A percentile compares a stretch with the other conserved stretches of the same genome.
These are phyloP conservation scores for Dione juno DNA, from an alignment of 2,888 invertebrate species.

Conservation along the genomic window DNA sequence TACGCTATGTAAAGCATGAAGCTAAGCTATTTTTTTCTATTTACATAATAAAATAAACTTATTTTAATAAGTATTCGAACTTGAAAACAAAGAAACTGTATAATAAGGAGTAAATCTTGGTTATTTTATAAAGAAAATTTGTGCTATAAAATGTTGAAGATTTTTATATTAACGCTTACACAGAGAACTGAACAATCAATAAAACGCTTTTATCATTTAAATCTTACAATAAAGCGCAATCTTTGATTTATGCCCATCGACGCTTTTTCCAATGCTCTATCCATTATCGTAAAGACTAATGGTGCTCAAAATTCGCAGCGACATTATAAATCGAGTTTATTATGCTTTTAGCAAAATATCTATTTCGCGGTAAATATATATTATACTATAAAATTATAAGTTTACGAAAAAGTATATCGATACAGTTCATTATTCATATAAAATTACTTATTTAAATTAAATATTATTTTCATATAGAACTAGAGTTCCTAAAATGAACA, in stretches of 20 bases:
- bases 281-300: conserved; percentile 31
- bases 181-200: not conserved
- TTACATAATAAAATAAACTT: too few species aligned
- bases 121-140: too few species aligned
- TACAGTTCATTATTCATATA: too few species aligned
- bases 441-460: too few species aligned
- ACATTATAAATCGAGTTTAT: conserved; percentile 32
- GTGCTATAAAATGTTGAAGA: not conserved
- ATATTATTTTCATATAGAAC: too few species aligned
- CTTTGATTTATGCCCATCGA: not conserved
- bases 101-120: too few species aligned
- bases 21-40: too few species aligned
- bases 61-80: not conserved
- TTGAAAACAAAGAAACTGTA: too few species aligned
- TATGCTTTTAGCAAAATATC: conserved; percentile 16
- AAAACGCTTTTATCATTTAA: not conserved
- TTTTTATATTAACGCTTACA: not conserved
- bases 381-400: not conserved
- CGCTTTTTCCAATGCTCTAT: conserved; percentile 22
- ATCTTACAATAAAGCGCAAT: not conserved
- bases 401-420: not conserved
- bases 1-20: too few species aligned
- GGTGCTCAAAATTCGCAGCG: conserved; percentile 31
- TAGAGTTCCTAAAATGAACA: too few species aligned
- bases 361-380: conserved; percentile 8